Evolutionary conservation across 2,113 vertebrate genomes (phyloP), one percentile per base, ranked within the genome.

Genomic region (Brienomyrus brachyistius): DNA sequence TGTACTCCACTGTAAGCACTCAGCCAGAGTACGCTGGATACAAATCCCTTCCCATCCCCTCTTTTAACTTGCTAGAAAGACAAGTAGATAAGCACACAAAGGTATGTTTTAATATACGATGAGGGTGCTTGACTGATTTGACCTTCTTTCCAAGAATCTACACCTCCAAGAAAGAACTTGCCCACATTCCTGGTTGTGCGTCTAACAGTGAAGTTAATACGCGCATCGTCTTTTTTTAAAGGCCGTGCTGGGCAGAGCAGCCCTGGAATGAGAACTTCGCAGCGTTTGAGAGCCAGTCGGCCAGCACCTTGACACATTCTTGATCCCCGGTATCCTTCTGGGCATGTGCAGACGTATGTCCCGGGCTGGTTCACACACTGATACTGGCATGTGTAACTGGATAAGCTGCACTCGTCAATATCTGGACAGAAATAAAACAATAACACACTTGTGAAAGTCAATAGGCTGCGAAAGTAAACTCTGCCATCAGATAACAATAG

Each of bases 291-390:
- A 7, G 40, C 77, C 7, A 17, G 52, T 21, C 21, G 83, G 62
- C 10, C 40, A 23, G 45, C 95, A 99, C 98, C 98, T 94, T 98
- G 97, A 93, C 98, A 99, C 54, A 97, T 95, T 93, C 97, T 96
- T 91, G 95, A 95, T 93, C 97, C 96, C 48, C 97, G 97, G 93
- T 99, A 99, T 91, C 98, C 98, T 45, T 98, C 97, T 2, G 98
- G 98, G 91, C 98, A 99, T 91, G 97, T 94, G 1, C 98, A 99
- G 0, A 96, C 96, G 93, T 97, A 99, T 91, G 97, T 96, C 51
- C 98, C 98, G 84, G 97, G 97, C 91, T 95, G 97, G 27, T 99
- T 99, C 83, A 98, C 95, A 93, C 98, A 99, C 70, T 98, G 97
- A 91, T 97, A 98, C 87, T 98, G 98, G 92, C 98, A 99, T 88